Conservation (phyloP, 2,888 invertebrate species). For the Ferrisia virgata region DNA sequence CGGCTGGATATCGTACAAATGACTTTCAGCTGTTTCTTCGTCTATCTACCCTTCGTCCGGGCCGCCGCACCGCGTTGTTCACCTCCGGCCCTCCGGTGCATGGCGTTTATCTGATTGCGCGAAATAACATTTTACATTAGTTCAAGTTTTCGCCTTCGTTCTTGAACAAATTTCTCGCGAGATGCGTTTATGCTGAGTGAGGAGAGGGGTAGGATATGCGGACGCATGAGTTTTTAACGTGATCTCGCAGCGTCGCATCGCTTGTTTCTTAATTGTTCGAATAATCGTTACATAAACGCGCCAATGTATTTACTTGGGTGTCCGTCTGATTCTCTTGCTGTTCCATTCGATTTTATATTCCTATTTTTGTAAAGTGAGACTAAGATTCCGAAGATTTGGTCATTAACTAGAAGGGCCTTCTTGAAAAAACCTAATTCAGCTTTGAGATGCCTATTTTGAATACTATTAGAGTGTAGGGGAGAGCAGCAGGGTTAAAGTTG, state of each 20-base stretch:
- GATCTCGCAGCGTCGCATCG: not conserved
- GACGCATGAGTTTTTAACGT: not conserved
- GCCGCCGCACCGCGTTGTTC: not conserved
- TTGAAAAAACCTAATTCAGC: too few relatives aligned
- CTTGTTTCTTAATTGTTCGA: not conserved
- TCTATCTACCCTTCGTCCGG: not conserved
- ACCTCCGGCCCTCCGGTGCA: too few relatives aligned
- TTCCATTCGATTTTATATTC: not conserved
- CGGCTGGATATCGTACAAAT: conserved; percentile 24
- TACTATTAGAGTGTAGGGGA: too few relatives aligned
- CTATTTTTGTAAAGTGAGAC: not conserved
- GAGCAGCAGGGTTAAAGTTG: too few relatives aligned
- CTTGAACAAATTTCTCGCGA: not conserved
- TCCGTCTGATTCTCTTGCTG: not conserved
- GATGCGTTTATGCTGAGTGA: too few relatives aligned
- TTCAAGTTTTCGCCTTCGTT: not conserved
- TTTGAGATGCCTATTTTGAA: too few relatives aligned
- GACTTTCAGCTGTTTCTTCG: conserved; percentile 35
- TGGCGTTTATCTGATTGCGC: not conserved
- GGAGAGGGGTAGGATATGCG: not conserved
- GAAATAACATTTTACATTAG: not conserved
- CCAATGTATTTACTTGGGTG: not conserved
- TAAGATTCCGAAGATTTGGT: not conserved
- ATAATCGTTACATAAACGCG: not conserved
- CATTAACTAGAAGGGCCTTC: too few relatives aligned